Percentiles rank a stretch among this genome's conserved stretches.
phyloP scores from a whole-genome alignment of 2,888 invertebrate genomes.

The Cerastis leucographa region DNA sequence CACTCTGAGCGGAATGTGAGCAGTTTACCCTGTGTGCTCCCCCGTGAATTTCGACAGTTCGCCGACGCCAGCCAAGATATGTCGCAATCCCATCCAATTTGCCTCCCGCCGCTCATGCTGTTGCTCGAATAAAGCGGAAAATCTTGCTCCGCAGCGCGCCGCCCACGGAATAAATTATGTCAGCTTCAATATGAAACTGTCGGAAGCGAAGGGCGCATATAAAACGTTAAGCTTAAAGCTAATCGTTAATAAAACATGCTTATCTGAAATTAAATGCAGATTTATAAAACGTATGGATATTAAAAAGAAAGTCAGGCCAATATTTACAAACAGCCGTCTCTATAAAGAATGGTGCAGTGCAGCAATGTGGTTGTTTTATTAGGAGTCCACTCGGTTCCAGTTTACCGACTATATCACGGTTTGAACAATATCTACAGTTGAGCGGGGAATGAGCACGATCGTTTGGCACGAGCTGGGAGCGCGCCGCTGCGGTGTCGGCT shows the following conservation, averaged over 20 bases:
- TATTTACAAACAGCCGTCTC: conserved; percentile 40
- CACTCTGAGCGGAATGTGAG: conserved; percentile 81
- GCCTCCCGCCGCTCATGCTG: conserved; percentile 84
- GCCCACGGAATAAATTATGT: conserved; percentile 85
- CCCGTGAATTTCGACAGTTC: conserved; percentile 86
- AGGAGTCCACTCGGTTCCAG: conserved; percentile 71
- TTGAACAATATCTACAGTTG: conserved; percentile 79
- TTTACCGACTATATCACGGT: conserved; percentile 76
- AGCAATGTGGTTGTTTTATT: conserved; percentile 75
- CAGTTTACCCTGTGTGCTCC: conserved; percentile 84
- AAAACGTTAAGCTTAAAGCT: conserved; percentile 59
- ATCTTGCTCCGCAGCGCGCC: conserved; percentile 79
- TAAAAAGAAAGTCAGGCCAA: conserved; percentile 36
- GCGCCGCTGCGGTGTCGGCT: conserved; percentile 85
- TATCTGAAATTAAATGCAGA: conserved; percentile 54
- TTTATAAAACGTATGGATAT: conserved; percentile 26
- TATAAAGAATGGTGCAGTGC: conserved; percentile 56
- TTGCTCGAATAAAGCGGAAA: conserved; percentile 87
- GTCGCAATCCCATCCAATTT: conserved; percentile 89
- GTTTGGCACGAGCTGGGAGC: conserved; percentile 82
- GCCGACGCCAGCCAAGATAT: conserved; percentile 85
- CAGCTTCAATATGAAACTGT: conserved; percentile 79
- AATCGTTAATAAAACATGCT: conserved; percentile 55
- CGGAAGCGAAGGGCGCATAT: conserved; percentile 68
- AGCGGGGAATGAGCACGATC: conserved; percentile 81